Percentiles rank a stretch among this genome's conserved stretches.
phyloP scores from a whole-genome alignment of 2,797 vertebrate species.

The Malurus leucopterus region DNA sequence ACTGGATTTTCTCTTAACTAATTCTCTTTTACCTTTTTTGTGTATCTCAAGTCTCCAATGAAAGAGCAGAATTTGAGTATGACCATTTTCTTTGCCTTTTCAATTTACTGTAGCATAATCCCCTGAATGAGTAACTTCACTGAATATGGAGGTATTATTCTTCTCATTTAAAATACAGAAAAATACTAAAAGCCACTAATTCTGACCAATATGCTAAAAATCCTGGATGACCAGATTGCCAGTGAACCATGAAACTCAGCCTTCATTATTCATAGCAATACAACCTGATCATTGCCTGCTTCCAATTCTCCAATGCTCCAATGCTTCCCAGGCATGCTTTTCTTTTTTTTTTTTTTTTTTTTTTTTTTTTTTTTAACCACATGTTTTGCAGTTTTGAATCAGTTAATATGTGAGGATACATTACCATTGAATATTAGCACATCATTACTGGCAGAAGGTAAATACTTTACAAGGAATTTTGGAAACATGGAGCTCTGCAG shows the following conservation, averaged over 20 bases:
- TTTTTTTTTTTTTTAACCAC: background rate
- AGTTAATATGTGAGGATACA: background rate
- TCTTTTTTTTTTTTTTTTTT: background rate
- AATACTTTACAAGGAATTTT: background rate
- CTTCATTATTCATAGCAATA: background rate
- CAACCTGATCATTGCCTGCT: background rate
- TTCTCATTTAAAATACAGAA: background rate
- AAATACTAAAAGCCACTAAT: background rate
- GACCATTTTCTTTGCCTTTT: background rate
- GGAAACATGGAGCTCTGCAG: background rate
- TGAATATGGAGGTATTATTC: background rate
- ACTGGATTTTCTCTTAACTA: background rate
- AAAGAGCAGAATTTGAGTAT: background rate
- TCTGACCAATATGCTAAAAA: background rate
- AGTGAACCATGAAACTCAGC: background rate
- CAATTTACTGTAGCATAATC: background rate
- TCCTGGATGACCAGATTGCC: background rate
- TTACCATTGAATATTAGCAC: background rate
- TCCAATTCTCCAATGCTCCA: background rate
- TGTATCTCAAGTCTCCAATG: background rate
- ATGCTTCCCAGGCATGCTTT: background rate
- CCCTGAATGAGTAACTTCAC: background rate
- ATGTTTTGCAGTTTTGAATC: background rate
- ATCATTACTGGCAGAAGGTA: background rate
- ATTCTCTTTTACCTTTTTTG: background rate